Evolutionary conservation across 2,113 vertebrate genomes (phyloP), one percentile per base, ranked within the genome.

Genomic region (Lophochroa leadbeateri): DNA sequence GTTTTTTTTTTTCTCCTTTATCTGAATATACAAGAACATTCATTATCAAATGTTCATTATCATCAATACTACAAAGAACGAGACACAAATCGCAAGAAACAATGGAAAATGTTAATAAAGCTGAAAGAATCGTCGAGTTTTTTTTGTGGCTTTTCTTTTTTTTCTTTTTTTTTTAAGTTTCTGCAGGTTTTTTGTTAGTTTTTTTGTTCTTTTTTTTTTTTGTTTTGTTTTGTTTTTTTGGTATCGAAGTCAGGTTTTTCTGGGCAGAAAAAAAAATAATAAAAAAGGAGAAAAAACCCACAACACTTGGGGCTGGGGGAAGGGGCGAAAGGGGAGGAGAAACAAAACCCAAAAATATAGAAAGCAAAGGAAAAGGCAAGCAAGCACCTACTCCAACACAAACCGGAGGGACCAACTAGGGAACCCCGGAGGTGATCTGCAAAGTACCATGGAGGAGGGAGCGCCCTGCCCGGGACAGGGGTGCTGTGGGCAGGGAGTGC

Each of bases 221-320:
- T 61, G 5, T 85, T 92, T 82, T 97, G 19, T 94, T 93, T 97
- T 97, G 85, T 75, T 95, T 97, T 98, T 99, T 99, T 99, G 98
- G 99, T 99, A 99, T 99, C 98, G 98, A 99, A 98, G 98, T 98
- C 96, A 96, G 98, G 98, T 98, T 98, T 98, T 98, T 98, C 98
- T 98, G 98, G 97, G 98, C 97, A 97, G 97, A 98, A 97, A 98
- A 98, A 90, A 95, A 94, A 94, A 37, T 37, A 97, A 76, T 31
- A 71, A 72, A 65, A 96, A 97, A 98, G 94, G 93, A 94, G 94
- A 94, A 88, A 92, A 76, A 75, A 41, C 57, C 94, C 96, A 95
- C 95, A 96, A 95, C 95, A 96, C 95, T 87, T 2, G 0, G 50
- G 77, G 46, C 3, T 47, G 43, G 57, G 25, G 12, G 3, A 29